Base-by-base conservation (phyloP, 2,797 vertebrate genomes). In the Myotis daubentonii region DNA sequence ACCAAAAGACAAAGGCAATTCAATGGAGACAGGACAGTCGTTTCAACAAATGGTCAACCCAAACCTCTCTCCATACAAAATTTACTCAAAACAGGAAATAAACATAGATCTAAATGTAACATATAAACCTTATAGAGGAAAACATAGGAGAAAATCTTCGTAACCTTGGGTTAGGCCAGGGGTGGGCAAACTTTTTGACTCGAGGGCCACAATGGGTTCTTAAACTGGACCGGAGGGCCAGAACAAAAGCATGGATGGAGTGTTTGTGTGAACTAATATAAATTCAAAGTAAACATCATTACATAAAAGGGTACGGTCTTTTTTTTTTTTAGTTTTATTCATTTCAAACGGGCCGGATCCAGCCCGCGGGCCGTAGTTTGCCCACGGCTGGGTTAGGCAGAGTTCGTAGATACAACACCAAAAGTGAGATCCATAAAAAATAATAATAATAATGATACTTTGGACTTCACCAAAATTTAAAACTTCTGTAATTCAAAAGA, bases 401-500 rank as follows among this genome's bases (percentile, higher is more conserved):
- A 51, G 51, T 91, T 91, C 38, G 38, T 41, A 80, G 49, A 83
- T 22, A 82, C 4, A 79, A 44, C 25, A 57, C n/a, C 66, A 33
- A 72, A 89, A 89, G 36, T 83, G 11, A 87, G 12, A 90, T 15
- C 17, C 85, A 55, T 66, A 44, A 70, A 89, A 86, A 30, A 87
- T 41, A 41, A 41, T 41, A 41, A 41, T 41, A 96, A 62, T 66
- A 70, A 81, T 47, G 49, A 4, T 76, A 51, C 68, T 51, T 25
- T 76, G 78, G 25, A 55, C 72, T 93, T 74, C 17, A 79, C 47
- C 76, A 84, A 96, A 89, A 89, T 71, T 38, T 93, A 89, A 85
- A 95, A 86, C 49, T 25, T 89, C 44, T 60, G 62, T 51, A 90
- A 28, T 89, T 94, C 76, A 60, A 86, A 93, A 87, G 78, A 81